Percentiles rank a stretch among this genome's conserved stretches.
phyloP scores from a whole-genome alignment of 92 coral and sea anemone genomes.

The Paragorgia papillata region DNA sequence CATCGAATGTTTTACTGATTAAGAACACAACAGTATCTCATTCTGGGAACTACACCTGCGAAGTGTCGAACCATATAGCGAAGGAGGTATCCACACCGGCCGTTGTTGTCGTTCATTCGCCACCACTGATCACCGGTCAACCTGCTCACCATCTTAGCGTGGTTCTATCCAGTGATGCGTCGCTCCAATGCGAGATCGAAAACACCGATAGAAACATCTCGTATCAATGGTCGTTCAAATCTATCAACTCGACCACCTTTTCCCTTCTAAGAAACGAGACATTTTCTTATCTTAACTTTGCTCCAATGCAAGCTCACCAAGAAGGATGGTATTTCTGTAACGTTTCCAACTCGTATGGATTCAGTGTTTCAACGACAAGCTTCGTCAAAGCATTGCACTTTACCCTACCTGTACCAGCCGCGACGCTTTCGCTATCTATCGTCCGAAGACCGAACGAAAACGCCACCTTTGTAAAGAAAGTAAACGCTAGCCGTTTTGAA shows the following conservation, averaged over 20 bases:
- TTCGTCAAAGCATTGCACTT: conserved; percentile 58
- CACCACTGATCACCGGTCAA: conserved; percentile 64
- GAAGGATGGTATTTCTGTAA: conserved; percentile 73
- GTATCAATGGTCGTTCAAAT: conserved; percentile 73
- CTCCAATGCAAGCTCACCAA: conserved; percentile 14
- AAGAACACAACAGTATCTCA: conserved; percentile 41
- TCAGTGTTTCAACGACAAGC: conserved; percentile 53
- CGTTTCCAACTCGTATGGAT: conserved; percentile 65
- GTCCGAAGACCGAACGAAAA: not conserved
- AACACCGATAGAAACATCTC: conserved; percentile 49
- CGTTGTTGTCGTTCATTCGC: conserved; percentile 63
- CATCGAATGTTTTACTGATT: conserved; percentile 37
- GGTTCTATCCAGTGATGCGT: conserved; percentile 44
- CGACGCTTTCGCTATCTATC: conserved; percentile 17
- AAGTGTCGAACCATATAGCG: conserved; percentile 67
- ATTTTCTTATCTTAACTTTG: conserved; percentile 54
- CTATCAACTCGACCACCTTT: conserved; percentile 29
- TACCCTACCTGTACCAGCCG: conserved; percentile 56
- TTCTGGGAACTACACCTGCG: conserved; percentile 69
- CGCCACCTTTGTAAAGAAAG: not conserved
- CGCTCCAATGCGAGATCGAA: conserved; percentile 53
- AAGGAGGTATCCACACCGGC: conserved; percentile 60
- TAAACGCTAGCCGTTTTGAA: not conserved
- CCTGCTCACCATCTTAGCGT: conserved; percentile 60
- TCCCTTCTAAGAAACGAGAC: conserved; percentile 35